Evolutionary conservation across 2,113 vertebrate species (phyloP).

Genomic region (Rhodinocichla rosea): DNA sequence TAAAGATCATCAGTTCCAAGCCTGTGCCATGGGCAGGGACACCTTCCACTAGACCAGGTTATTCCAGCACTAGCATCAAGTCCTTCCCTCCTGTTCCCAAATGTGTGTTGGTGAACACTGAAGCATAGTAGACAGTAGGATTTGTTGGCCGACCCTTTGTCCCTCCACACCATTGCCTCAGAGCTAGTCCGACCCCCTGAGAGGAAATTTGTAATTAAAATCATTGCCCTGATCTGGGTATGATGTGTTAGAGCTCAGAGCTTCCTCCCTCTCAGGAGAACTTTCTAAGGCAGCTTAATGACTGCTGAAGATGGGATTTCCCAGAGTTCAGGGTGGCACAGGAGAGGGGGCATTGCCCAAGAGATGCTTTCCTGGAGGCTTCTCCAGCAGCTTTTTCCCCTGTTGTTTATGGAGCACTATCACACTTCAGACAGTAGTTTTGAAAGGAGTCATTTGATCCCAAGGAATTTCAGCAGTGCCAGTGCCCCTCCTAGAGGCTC

Average conservation of each 20-base stretch:
- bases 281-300: not conserved
- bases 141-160: not conserved
- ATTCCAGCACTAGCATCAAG: not conserved
- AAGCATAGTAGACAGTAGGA: not conserved
- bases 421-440: not conserved
- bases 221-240: not conserved
- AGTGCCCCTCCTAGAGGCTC: not conserved
- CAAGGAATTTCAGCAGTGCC: not conserved
- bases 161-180: not conserved
- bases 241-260: not conserved
- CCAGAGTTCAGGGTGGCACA: not conserved
- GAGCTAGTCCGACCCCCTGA: not conserved
- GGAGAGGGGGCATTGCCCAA: not conserved
- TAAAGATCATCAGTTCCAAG: not conserved
- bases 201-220: not conserved
- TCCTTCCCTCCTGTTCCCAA: not conserved
- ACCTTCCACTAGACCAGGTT: not conserved
- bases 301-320: not conserved
- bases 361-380: not conserved
- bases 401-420: not conserved
- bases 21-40: accelerated
- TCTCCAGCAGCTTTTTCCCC: not conserved
- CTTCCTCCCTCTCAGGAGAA: not conserved
- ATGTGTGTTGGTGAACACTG: not conserved
- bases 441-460: not conserved